Conservation (phyloP, 2,888 invertebrate species). For the Empis livida region DNA sequence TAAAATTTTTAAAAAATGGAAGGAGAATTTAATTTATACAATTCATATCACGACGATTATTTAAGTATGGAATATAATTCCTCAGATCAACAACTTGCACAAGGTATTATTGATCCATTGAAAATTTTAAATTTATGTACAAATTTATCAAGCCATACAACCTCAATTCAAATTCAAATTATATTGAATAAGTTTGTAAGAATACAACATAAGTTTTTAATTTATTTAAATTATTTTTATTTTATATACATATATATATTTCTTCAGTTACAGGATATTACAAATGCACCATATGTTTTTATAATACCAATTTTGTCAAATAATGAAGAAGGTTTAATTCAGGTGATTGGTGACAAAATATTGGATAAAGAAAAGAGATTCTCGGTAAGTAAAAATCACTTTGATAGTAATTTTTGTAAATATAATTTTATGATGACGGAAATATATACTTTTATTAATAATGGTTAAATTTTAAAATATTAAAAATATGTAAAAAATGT, state of each 20-base stretch:
- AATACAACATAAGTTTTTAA: not conserved
- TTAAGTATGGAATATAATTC: no score
- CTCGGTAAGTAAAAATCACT: constrained; percentile 33
- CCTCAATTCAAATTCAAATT: not conserved
- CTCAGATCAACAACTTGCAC: no score
- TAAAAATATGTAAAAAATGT: no score
- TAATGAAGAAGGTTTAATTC: constrained; percentile 46
- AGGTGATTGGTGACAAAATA: constrained; percentile 40
- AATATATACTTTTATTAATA: no score
- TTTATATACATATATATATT: not conserved
- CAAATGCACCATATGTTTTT: constrained; percentile 41
- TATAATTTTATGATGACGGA: no score
- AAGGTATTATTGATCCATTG: not conserved
- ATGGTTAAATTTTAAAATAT: no score
- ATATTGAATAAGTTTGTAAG: not conserved
- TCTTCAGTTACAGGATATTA: constrained; percentile 27
- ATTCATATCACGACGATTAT: no score
- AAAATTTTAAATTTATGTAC: not conserved
- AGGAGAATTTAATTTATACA: no score
- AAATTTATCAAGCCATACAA: not conserved
- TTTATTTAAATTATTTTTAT: no score
- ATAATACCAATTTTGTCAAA: constrained; percentile 42
- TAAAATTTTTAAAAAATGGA: no score
- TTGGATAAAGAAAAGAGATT: constrained; percentile 41
- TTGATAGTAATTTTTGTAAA: no score